A percentile compares a stretch with the other conserved stretches of the same genome.
phyloP scores from a whole-genome alignment of 2,113 vertebrate genomes.

The Corydoras sp. region DNA sequence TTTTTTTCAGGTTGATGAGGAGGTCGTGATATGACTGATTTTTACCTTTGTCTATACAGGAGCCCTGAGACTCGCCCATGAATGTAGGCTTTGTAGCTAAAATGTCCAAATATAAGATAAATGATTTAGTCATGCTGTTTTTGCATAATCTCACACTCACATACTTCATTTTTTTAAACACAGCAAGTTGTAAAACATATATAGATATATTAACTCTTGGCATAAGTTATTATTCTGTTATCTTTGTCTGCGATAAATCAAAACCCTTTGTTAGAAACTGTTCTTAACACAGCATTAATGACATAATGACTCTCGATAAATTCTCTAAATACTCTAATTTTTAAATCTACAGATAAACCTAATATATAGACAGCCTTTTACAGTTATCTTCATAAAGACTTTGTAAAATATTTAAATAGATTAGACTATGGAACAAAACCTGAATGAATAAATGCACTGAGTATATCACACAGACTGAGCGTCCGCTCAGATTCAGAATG shows the following conservation, averaged over 20 bases:
- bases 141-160: conserved; percentile 24
- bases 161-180: conserved; percentile 21
- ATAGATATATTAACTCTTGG: conserved; percentile 17
- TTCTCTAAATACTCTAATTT: conserved; percentile 33
- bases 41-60: conserved; percentile 32
- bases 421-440: conserved; percentile 10
- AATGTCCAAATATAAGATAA: conserved; percentile 23
- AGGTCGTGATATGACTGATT: conserved; percentile 22
- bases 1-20: conserved; percentile 1
- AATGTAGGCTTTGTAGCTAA: conserved; percentile 30
- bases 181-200: conserved; percentile 34
- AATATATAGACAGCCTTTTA: conserved; percentile 33
- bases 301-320: conserved; percentile 40
- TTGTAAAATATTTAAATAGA: conserved; percentile 35
- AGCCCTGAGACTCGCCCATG: conserved; percentile 37
- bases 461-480: conserved; percentile 9
- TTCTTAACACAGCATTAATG: conserved; percentile 38
- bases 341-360: conserved; percentile 35
- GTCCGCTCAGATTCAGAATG: too few relatives aligned
- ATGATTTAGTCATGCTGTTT: conserved; percentile 15
- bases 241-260: conserved; percentile 30
- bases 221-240: conserved; percentile 24
- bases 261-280: conserved; percentile 28
- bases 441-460: conserved; percentile 2
- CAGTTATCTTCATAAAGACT: conserved; percentile 41